Percentiles rank a stretch among this genome's conserved stretches.
These are phyloP conservation scores for Macrotus californicus DNA, from an alignment of 2,113 vertebrate genomes.

Conservation along the genomic window DNA sequence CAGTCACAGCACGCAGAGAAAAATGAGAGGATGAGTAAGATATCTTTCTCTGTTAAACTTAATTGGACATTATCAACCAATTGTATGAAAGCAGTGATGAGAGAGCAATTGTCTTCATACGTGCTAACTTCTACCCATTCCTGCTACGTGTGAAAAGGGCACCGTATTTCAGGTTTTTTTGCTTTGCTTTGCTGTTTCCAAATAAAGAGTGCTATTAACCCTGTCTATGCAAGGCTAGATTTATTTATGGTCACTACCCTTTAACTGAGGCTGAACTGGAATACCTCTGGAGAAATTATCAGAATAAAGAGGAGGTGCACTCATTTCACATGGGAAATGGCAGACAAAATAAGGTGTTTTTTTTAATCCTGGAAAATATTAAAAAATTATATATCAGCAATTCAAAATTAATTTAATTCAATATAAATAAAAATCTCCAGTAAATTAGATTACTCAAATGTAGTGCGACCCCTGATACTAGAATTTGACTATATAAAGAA, in stretches of 20 bases:
- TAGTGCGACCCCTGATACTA: neutral
- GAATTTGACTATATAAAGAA: neutral
- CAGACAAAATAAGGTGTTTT: neutral
- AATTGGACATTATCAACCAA: neutral
- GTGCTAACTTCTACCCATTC: neutral
- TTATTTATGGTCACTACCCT: neutral
- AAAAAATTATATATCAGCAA: neutral
- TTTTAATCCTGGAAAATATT: neutral
- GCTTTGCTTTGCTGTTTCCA: neutral
- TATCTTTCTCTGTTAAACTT: neutral
- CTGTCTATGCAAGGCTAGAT: neutral
- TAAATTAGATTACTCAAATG: neutral
- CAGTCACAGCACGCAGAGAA: neutral
- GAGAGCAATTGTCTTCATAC: neutral
- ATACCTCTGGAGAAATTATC: neutral
- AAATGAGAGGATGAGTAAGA: neutral
- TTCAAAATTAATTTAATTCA: neutral
- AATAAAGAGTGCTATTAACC: neutral
- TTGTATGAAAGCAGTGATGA: neutral
- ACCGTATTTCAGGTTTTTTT: neutral
- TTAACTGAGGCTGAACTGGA: neutral
- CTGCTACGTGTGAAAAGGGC: neutral
- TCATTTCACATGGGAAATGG: neutral
- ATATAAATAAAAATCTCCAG: neutral
- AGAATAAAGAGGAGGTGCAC: neutral